Conservation (phyloP, 30 jellyfish, hydroid and myxozoan genomes). For the Nemopilema nomurai region DNA sequence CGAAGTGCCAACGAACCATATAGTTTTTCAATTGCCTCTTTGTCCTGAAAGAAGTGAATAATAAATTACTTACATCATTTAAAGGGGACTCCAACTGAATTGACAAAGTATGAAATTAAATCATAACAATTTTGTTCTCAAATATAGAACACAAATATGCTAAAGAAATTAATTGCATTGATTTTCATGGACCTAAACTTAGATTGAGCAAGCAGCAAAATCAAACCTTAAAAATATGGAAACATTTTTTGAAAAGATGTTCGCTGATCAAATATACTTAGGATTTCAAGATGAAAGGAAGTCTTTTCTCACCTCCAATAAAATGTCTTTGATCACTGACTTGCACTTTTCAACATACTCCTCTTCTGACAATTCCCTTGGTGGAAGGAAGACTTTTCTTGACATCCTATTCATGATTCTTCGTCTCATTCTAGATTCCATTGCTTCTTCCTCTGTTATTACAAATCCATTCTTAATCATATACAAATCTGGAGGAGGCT, state of each 20-base stretch:
- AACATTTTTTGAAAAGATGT: too few species aligned
- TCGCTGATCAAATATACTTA: too few species aligned
- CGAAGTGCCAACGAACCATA: slow-evolving; percentile 80
- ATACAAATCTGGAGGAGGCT: slow-evolving; percentile 97
- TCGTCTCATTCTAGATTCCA: slow-evolving; percentile 51
- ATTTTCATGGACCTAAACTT: too few species aligned
- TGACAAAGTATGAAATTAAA: too few species aligned
- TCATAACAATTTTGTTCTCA: too few species aligned
- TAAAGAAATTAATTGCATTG: too few species aligned
- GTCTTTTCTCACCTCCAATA: slow-evolving; percentile 68
- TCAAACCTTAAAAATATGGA: not conserved
- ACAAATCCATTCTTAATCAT: slow-evolving; percentile 90
- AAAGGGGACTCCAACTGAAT: not conserved
- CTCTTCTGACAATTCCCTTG: slow-evolving; percentile 69
- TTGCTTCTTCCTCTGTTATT: slow-evolving; percentile 82
- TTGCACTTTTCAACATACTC: slow-evolving; percentile 75
- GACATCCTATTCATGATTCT: slow-evolving; percentile 74
- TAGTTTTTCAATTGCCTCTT: slow-evolving; percentile 76
- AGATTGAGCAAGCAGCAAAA: too few species aligned
- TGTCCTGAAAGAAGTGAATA: slow-evolving; percentile 58
- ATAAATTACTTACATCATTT: not conserved
- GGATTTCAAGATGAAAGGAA: too few species aligned
- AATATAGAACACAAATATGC: too few species aligned
- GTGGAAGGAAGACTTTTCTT: slow-evolving; percentile 68
- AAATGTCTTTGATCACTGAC: slow-evolving; percentile 63